A percentile compares a stretch with the other conserved stretches of the same genome.
Conservation (phyloP, 2,797 vertebrate species). For the Peromyscus nudipes region DNA sequence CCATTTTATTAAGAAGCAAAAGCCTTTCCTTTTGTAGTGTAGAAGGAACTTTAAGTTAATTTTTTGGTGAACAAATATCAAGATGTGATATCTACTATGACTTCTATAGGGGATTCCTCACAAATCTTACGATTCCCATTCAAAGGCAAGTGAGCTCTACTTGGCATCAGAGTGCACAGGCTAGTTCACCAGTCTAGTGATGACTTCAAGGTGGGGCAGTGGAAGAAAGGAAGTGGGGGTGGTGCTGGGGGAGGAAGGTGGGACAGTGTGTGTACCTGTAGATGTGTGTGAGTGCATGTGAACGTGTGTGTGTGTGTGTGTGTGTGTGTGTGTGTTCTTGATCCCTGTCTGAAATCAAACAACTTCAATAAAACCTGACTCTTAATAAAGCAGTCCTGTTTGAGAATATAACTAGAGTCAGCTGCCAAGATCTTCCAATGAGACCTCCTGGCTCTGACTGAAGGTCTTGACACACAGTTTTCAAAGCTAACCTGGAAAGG, state of each 20-base stretch:
- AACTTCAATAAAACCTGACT: constrained; percentile 43
- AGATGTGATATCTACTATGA: constrained; percentile 53
- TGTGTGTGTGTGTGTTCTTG: background rate
- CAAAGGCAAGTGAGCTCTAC: constrained; percentile 64
- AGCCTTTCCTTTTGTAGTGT: constrained; percentile 66
- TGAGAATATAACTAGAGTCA: constrained; percentile 10
- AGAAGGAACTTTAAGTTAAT: constrained; percentile 79
- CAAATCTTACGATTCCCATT: constrained; percentile 57
- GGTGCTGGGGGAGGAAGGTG: too few relatives aligned
- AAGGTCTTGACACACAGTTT: constrained; percentile 37
- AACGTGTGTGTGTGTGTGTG: background rate
- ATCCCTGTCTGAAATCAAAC: constrained; percentile 45
- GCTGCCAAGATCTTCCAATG: constrained; percentile 43
- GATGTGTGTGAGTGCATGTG: background rate
- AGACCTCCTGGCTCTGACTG: background rate
- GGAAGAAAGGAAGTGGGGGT: background rate
- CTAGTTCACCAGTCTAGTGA: constrained; percentile 48
- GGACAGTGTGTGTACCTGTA: background rate
- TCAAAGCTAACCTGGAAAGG: constrained; percentile 55
- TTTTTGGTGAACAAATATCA: constrained; percentile 78
- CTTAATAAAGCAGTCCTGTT: constrained; percentile 5
- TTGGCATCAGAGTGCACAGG: constrained; percentile 66
- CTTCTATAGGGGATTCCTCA: constrained; percentile 30
- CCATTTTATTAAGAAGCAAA: constrained; percentile 75
- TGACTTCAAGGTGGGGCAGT: background rate